Conservation (phyloP, 2,113 vertebrate species). For the Albula goreensis region DNA sequence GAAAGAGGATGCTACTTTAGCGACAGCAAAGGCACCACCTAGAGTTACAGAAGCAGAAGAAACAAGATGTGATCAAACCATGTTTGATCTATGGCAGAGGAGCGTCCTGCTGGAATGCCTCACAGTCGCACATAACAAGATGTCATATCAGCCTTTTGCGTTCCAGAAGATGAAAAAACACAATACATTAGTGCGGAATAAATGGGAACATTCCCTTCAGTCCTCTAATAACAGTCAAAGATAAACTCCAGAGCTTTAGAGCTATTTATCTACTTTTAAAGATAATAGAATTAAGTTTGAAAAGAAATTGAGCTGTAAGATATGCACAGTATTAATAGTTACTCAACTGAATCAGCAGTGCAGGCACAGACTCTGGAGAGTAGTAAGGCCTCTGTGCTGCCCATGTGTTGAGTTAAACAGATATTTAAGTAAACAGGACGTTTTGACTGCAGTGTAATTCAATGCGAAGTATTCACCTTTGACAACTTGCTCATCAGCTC, state of each 20-base stretch:
- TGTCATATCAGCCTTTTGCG: background rate
- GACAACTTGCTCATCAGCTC: background rate
- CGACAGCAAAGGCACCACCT: background rate
- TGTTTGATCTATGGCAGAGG: background rate
- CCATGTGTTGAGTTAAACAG: background rate
- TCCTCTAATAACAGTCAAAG: background rate
- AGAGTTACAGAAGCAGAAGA: background rate
- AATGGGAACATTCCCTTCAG: background rate
- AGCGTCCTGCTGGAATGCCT: background rate
- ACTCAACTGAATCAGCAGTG: too few relatives aligned
- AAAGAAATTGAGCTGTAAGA: background rate
- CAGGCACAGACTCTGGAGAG: background rate
- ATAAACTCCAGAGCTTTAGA: background rate
- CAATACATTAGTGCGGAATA: background rate
- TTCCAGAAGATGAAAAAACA: background rate
- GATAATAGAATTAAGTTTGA: background rate
- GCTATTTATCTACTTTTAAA: background rate
- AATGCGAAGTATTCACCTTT: background rate
- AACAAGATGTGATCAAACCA: background rate
- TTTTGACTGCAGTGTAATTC: background rate
- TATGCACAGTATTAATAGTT: background rate
- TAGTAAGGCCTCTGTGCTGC: background rate
- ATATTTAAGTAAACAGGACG: background rate
- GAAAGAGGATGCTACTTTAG: background rate
- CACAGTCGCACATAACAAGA: background rate